Percentiles rank a stretch among this genome's conserved stretches.
Conservation (phyloP, 2,888 invertebrate genomes). For the Theodoxus fluviatilis region DNA sequence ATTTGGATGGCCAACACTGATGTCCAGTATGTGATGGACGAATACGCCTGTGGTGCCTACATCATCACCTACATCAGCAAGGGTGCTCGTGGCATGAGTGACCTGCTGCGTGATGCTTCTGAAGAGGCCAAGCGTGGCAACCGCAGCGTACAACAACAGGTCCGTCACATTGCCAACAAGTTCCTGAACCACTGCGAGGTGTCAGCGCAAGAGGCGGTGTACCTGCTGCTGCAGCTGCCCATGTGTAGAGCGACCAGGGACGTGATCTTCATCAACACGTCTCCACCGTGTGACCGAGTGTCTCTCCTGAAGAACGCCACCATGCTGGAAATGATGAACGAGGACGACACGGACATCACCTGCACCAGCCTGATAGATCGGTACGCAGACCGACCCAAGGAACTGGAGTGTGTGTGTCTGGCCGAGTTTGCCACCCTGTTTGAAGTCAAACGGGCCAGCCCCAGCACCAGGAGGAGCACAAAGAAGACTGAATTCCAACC, state of each 20-base stretch:
- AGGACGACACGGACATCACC: too few species aligned
- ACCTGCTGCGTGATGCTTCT: constrained; percentile 33
- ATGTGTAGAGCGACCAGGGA: constrained; percentile 35
- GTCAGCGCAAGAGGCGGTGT: constrained; percentile 47
- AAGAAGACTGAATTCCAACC: too few species aligned
- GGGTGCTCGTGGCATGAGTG: constrained; percentile 38
- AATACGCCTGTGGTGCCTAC: constrained; percentile 29
- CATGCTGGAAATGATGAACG: too few species aligned
- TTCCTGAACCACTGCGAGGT: constrained; percentile 46
- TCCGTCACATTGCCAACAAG: constrained; percentile 38
- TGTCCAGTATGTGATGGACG: constrained; percentile 19
- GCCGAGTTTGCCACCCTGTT: too few species aligned
- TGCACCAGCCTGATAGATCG: too few species aligned
- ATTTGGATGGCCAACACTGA: constrained; percentile 19
- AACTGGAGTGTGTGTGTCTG: too few species aligned
- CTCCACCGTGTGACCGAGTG: too few species aligned
- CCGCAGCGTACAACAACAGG: constrained; percentile 29
- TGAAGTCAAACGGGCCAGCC: too few species aligned
- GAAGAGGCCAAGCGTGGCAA: constrained; percentile 36
- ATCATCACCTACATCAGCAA: constrained; percentile 39
- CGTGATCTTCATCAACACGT: too few species aligned
- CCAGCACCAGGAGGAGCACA: too few species aligned
- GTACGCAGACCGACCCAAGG: too few species aligned
- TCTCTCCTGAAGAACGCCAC: too few species aligned
- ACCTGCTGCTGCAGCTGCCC: constrained; percentile 38